Percentiles rank a stretch among this genome's conserved stretches.
Evolutionary conservation across 2,888 invertebrate species (phyloP).

Genomic region (Sepioteuthis lessoniana): DNA sequence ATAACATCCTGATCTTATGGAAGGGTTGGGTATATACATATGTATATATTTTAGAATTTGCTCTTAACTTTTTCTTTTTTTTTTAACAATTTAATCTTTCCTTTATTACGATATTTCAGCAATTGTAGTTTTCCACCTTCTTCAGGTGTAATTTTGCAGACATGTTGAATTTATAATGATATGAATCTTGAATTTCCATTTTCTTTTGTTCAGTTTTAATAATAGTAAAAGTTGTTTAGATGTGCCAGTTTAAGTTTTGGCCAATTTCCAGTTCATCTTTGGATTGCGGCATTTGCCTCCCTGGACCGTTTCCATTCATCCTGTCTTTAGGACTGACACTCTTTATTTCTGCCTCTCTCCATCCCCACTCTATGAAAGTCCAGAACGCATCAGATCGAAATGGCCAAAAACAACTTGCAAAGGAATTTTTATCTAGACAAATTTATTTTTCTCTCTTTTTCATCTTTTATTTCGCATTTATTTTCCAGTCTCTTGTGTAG

Average conservation of each 20-base stretch:
- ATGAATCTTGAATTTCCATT: background rate
- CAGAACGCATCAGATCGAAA: background rate
- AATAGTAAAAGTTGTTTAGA: background rate
- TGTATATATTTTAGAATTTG: background rate
- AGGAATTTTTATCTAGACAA: background rate
- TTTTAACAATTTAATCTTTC: too few relatives aligned
- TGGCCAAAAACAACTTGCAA: background rate
- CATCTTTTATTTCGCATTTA: background rate
- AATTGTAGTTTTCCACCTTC: too few relatives aligned
- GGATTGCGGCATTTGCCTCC: constrained; percentile 33
- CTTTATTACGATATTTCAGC: too few relatives aligned
- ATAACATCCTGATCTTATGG: too few relatives aligned
- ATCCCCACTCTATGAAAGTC: background rate
- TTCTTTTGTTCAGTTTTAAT: background rate
- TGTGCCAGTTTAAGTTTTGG: background rate
- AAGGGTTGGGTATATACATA: background rate
- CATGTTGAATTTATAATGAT: too few relatives aligned
- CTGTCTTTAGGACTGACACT: constrained; percentile 8
- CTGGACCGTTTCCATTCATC: background rate
- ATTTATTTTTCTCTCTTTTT: background rate
- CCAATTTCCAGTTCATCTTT: background rate
- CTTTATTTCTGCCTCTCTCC: background rate
- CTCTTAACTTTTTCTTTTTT: background rate
- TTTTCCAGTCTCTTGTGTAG: background rate
- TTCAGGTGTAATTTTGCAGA: too few relatives aligned